Evolutionary conservation across 2,888 invertebrate genomes (phyloP), one percentile per base, ranked within the genome.

Genomic region (Erynnis tages): DNA sequence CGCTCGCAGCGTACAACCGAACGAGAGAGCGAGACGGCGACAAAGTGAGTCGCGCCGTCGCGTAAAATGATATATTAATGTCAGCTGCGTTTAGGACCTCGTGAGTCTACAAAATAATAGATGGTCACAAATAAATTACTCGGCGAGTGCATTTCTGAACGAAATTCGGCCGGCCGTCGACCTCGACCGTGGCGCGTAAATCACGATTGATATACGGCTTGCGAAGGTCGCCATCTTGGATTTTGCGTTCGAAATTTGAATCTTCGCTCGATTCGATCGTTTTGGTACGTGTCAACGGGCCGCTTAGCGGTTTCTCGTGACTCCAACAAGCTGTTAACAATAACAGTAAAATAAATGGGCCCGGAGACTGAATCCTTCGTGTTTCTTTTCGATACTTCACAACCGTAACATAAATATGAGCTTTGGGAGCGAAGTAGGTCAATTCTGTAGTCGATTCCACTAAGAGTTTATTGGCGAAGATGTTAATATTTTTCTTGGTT

Each of bases 61-160:
- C 82, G 80, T 84, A 84, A 88, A 88, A 88, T 89, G 88, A 89
- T 88, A 88, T 88, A 89, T 89, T 84, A 86, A 82, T 86, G 87
- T 88, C 88, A 88, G 88, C 88, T 87, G 88, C 84, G 85, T 87
- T 88, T 88, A 88, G 88, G 86, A 86, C 88, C 87, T 88, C 84
- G 88, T 76, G 83, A 83, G 86, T 87, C 86, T 87, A 86, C 88
- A 86, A 86, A 87, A 87, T 88, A 89, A 89, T 89, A 87, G 88
- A 88, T 88, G 87, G 86, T 86, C 84, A 85, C 84, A 87, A 84
- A 87, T 89, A 88, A 89, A 88, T 89, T 86, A 88, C 82, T 76
- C 73, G 73, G 71, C 74, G 81, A 85, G 84, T 88, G 88, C 88
- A 89, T 86, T 86, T 85, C 84, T 80, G 81, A 82, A 84, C 82